Base-by-base conservation (phyloP, 2,797 vertebrate genomes). In the Malurus leucopterus region DNA sequence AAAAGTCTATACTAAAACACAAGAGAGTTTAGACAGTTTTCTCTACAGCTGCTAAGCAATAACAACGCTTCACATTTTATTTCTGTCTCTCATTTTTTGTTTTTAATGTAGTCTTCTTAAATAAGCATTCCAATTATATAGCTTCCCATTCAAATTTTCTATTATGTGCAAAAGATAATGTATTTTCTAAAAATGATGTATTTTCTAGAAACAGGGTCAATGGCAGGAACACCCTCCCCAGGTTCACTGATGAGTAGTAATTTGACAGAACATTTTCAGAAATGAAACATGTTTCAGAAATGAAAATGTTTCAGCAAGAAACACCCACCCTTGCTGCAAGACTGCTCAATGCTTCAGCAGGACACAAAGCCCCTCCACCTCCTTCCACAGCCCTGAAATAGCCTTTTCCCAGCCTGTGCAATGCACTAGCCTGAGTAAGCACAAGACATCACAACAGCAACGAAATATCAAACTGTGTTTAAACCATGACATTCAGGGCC, bases 181-280 rank as follows among this genome's bases (percentile, higher is more conserved):
- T 1, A 23, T 76, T 79, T 91, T 63, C 34, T 67, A 49, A 83
- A 95, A 78, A 70, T 15, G 0, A 27, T 41, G 8, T 2, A 36
- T 90, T 82, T 63, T 30, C 40, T 24, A 82, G 75, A 68, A 67
- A 30, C 4, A 8, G n/a, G 9, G 26, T 44, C 11, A 41, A 34
- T 84, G 61, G n/a, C 49, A 84, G 72, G 46, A 82, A 41, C 11
- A 22, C 18, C 15, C 34, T 55, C 61, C 32, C 40, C 44, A 72
- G 1, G 1, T 17, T 65, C 1, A 1, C 20, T 32, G 29, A 70
- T 0, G 5, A 79, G 46, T 34, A 62, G 46, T 34, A 62, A 36
- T 41, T 22, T 30, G 46, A 73, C 7, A 82, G 41, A 70, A 57
- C 12, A 22, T 41, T 57, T 74, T 80, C 69, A 83, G 50, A 83